Evolutionary conservation across 2,113 vertebrate genomes (phyloP), one percentile per base, ranked within the genome.

Genomic region (Podarcis cretensis): DNA sequence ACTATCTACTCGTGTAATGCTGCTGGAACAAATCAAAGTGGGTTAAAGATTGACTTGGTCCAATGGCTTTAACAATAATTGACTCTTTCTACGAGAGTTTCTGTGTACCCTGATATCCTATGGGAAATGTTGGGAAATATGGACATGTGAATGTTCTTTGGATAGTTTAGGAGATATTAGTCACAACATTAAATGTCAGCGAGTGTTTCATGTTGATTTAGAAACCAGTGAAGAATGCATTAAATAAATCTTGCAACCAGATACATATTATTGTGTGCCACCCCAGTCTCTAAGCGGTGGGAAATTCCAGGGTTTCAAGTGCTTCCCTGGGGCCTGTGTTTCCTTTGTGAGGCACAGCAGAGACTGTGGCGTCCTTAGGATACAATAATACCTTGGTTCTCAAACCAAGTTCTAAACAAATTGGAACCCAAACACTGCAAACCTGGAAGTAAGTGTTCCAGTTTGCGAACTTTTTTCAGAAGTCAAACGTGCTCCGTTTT

Each of bases 21-120:
- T 27, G 30, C 2, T 86, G 84, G 43, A 25, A 78, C 20, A 87
- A 82, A 88, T 30, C 68, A 74, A 63, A 16, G 63, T 74, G 43
- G 40, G 59, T 1, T n/a, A 92, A 79, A 84, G 54, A 86, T 40
- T 66, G 9, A 48, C 87, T 92, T 86, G 59, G 66, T 86, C 32
- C 88, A 92, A 75, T 18, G 79, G 16, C 77, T 94, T 93, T 90
- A 90, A 87, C 84, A 87, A 27, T 71, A 65, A 7, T 16, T 81
- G 80, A 0, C 5, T 84, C 57, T 71, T 89, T 85, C 76, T 7
- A 89, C 79, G n/a, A 13, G 80, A 21, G 18, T 87, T 89, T 87
- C 78, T 9, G 83, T 81, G 35, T 89, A 35, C 66, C 18, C 14
- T 0, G 32, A 89, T 90, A 88, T 89, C 32, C 6, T 35, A 77